Percentiles rank a stretch among this genome's conserved stretches.
These are phyloP conservation scores for Spisula subtruncata DNA, from an alignment of 2,888 invertebrate genomes.

Conservation along the genomic window DNA sequence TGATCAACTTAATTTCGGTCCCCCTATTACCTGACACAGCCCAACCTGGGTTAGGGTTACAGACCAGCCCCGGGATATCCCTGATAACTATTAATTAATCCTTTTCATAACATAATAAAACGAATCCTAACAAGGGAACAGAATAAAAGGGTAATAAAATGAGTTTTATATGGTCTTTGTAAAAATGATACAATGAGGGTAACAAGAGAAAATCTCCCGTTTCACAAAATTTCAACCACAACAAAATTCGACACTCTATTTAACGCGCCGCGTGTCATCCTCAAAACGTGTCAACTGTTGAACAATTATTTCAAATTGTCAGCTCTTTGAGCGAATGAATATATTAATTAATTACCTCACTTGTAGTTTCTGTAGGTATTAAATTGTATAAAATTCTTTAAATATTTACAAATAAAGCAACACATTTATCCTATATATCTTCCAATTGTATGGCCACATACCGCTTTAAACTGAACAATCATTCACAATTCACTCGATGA, in stretches of 20 bases:
- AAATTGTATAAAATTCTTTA: conserved; percentile 53
- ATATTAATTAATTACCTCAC: conserved; percentile 47
- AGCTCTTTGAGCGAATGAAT: conserved; percentile 33
- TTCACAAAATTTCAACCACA: conserved; percentile 55
- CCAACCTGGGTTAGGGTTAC: conserved; percentile 41
- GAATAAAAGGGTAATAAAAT: conserved; percentile 46
- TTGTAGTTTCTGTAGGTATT: conserved; percentile 38
- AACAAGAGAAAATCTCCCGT: conserved; percentile 45
- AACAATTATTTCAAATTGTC: conserved; percentile 53
- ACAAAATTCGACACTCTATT: conserved; percentile 54
- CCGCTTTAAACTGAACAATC: neutral
- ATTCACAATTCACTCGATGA: neutral
- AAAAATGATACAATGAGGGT: conserved; percentile 48
- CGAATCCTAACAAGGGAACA: conserved; percentile 38
- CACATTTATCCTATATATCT: neutral
- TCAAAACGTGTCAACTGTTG: conserved; percentile 43
- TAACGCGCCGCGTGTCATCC: conserved; percentile 34
- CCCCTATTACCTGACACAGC: conserved; percentile 37
- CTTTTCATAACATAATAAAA: conserved; percentile 54
- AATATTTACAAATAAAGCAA: conserved; percentile 24
- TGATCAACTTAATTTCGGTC: conserved; percentile 20
- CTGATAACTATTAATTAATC: conserved; percentile 55
- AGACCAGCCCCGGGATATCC: conserved; percentile 46
- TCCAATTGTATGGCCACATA: conserved; percentile 2
- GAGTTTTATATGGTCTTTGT: conserved; percentile 50